A percentile compares a stretch with the other conserved stretches of the same genome.
phyloP scores from a whole-genome alignment of 1,140 invertebrate species.

The Conopomorpha cramerella region DNA sequence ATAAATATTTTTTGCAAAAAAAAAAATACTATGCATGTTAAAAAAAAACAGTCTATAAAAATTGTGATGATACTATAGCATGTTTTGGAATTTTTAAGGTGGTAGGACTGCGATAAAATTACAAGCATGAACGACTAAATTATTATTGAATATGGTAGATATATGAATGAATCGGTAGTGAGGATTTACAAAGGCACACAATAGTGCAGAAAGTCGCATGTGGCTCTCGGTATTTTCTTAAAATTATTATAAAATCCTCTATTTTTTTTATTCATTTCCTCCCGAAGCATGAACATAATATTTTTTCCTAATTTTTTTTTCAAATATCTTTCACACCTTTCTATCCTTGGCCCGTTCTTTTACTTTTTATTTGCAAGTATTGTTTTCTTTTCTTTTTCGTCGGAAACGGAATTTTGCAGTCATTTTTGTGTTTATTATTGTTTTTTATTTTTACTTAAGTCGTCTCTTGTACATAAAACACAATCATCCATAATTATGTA shows the following conservation, averaged over 20 bases:
- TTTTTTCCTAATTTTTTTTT: conserved; percentile 26
- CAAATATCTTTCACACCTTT: conserved; percentile 13
- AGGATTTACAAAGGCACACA: conserved; percentile 45
- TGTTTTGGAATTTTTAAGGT: conserved; percentile 33
- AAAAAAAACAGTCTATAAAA: conserved; percentile 19
- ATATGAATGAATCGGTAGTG: conserved; percentile 28
- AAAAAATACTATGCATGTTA: conserved; percentile 33
- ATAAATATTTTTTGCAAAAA: conserved; percentile 3
- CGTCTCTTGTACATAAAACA: too few species aligned
- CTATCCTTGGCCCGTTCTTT: conserved; percentile 40
- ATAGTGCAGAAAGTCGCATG: conserved; percentile 54
- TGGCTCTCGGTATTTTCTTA: conserved; percentile 39
- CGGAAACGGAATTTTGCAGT: too few species aligned
- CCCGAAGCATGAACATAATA: too few species aligned
- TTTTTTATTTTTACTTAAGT: conserved; percentile 8
- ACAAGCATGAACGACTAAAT: conserved; percentile 48
- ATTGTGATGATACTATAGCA: conserved; percentile 23
- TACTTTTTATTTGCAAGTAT: conserved; percentile 19
- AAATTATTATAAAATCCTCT: conserved; percentile 11
- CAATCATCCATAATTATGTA: too few species aligned
- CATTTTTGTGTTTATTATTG: conserved; percentile 6
- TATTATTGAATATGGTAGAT: conserved; percentile 23
- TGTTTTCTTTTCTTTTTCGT: conserved; percentile 5
- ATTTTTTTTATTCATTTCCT: conserved; percentile 19
- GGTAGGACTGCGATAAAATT: conserved; percentile 21